Evolutionary conservation across 2,888 invertebrate genomes (phyloP).

Genomic region (Serripes groenlandicus): DNA sequence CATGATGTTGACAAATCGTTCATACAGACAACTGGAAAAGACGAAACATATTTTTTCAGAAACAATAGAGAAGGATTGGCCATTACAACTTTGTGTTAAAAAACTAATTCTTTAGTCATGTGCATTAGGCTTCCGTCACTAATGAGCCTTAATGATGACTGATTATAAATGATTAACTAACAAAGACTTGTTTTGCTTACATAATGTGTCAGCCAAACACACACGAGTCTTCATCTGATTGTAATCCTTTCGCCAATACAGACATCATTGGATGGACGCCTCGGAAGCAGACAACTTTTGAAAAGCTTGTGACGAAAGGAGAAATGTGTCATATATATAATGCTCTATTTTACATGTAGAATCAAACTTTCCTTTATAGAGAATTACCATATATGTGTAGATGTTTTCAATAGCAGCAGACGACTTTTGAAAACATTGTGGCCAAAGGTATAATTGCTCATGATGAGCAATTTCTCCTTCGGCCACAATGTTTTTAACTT

Average conservation of each 20-base stretch:
- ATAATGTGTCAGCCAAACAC: background rate
- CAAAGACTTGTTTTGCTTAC: conserved; percentile 26
- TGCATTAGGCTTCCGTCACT: conserved; percentile 27
- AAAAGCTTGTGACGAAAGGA: background rate
- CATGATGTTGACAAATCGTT: too few relatives aligned
- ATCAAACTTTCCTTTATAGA: too few relatives aligned
- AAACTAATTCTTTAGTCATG: conserved; percentile 16
- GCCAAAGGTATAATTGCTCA: background rate
- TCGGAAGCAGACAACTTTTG: background rate
- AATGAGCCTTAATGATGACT: conserved; percentile 23
- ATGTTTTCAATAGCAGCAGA: background rate
- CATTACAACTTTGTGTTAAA: conserved; percentile 5
- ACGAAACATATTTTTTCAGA: too few relatives aligned
- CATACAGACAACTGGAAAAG: too few relatives aligned
- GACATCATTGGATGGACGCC: background rate
- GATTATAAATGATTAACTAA: conserved; percentile 27
- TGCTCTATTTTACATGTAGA: too few relatives aligned
- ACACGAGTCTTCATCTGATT: background rate
- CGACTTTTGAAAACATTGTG: background rate
- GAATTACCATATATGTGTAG: too few relatives aligned
- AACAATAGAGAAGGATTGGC: too few relatives aligned
- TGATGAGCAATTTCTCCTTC: background rate
- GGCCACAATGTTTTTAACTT: background rate
- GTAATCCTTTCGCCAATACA: background rate
- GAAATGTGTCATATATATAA: too few relatives aligned